These are phyloP conservation scores for Tursiops truncatus DNA, from an alignment of 2,113 vertebrate species.

Conservation along the genomic window DNA sequence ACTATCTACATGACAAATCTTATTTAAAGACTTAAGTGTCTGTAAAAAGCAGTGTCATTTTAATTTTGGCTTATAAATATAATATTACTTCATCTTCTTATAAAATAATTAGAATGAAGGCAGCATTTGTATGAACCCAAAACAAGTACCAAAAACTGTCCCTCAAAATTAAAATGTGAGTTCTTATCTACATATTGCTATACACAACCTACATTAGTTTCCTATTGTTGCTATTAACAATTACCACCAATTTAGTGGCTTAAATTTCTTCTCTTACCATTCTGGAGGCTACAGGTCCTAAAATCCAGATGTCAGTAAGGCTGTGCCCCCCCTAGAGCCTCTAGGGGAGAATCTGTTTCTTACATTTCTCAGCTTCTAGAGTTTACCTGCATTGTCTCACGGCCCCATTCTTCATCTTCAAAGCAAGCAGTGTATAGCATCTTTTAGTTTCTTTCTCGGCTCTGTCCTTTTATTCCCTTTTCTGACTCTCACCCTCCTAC, in stretches of 20 bases:
- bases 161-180: background rate
- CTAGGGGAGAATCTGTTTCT: background rate
- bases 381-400: fast-evolving
- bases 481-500: background rate
- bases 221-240: background rate
- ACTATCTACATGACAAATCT: background rate
- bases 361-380: background rate
- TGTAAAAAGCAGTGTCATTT: background rate
- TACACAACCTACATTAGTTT: background rate
- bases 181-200: background rate
- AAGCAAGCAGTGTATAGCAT: background rate
- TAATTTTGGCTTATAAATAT: background rate
- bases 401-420: background rate
- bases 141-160: background rate
- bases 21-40: background rate
- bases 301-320: background rate
- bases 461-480: background rate
- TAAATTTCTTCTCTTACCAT: background rate
- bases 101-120: background rate
- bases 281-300: background rate
- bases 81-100: background rate
- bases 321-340: background rate
- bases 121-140: background rate
- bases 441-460: background rate
- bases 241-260: background rate